Conservation (phyloP, 1,140 invertebrate genomes). For the Parapsyche elsis region DNA sequence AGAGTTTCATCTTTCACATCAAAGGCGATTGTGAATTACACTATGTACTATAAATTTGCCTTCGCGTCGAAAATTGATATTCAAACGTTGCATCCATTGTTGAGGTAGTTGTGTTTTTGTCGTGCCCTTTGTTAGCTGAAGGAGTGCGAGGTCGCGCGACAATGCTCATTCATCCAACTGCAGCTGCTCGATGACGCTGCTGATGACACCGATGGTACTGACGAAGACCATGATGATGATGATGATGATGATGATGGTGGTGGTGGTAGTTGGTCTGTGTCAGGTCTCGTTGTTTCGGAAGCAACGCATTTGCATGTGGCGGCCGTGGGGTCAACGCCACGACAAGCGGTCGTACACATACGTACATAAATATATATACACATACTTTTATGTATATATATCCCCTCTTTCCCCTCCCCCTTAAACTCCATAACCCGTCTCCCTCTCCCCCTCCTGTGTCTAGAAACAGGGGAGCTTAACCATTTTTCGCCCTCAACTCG, state of each 20-base stretch:
- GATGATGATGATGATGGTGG: not conserved
- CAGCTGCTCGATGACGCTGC: too few relatives aligned
- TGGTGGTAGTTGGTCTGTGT: not conserved
- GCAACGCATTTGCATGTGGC: slow-evolving; percentile 8
- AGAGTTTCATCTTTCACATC: too few relatives aligned
- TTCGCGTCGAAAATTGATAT: not conserved
- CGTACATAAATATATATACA: not conserved
- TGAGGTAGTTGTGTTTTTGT: not conserved
- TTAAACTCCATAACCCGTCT: not conserved
- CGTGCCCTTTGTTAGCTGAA: too few relatives aligned
- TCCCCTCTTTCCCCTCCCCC: not conserved
- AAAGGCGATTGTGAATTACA: not conserved
- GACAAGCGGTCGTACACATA: not conserved
- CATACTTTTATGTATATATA: not conserved
- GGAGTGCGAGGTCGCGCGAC: too few relatives aligned
- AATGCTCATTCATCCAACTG: too few relatives aligned
- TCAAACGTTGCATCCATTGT: not conserved
- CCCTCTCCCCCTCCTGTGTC: not conserved
- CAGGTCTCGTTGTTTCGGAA: slow-evolving; percentile 11
- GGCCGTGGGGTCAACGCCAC: slow-evolving; percentile 7
- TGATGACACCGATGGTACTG: too few relatives aligned
- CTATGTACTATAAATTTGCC: not conserved
- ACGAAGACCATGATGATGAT: too few relatives aligned
- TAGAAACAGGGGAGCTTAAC: not conserved
- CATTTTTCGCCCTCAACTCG: not conserved